A percentile compares a stretch with the other conserved stretches of the same genome.
phyloP scores from a whole-genome alignment of 2,888 invertebrate species.

The Deilephila elpenor region DNA sequence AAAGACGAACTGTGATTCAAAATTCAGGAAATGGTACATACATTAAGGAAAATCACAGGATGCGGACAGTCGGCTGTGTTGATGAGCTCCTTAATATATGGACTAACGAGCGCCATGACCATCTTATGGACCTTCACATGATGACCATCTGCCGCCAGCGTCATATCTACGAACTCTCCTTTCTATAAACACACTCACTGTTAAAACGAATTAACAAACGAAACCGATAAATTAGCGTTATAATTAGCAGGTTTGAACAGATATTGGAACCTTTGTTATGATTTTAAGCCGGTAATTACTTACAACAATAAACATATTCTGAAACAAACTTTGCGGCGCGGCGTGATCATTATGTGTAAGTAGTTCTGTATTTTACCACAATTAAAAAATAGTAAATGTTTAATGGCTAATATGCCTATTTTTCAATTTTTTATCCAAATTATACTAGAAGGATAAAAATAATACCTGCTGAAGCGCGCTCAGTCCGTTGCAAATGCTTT shows the following conservation, averaged over 20 bases:
- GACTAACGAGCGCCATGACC: slow-evolving; percentile 74
- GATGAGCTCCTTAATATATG: slow-evolving; percentile 74
- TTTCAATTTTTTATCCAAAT: background rate
- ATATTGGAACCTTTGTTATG: too few relatives aligned
- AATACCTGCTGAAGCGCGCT: slow-evolving; percentile 68
- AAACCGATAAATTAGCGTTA: too few relatives aligned
- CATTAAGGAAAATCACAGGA: slow-evolving; percentile 78
- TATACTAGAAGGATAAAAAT: background rate
- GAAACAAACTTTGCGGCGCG: too few relatives aligned
- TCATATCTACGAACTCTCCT: slow-evolving; percentile 80
- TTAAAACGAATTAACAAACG: too few relatives aligned
- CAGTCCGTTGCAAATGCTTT: slow-evolving; percentile 67
- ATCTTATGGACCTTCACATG: slow-evolving; percentile 78
- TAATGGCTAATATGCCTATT: too few relatives aligned
- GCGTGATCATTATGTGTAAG: too few relatives aligned
- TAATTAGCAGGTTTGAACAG: too few relatives aligned
- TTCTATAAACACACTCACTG: slow-evolving; percentile 51
- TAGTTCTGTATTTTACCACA: too few relatives aligned
- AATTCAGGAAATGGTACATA: slow-evolving; percentile 49
- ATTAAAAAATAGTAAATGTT: too few relatives aligned
- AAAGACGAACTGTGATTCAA: background rate
- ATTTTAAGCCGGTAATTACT: too few relatives aligned
- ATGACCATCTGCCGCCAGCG: slow-evolving; percentile 77
- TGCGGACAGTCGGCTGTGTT: slow-evolving; percentile 69
- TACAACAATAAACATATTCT: too few relatives aligned